A percentile compares a stretch with the other conserved stretches of the same genome.
Evolutionary conservation across 1,140 invertebrate genomes (phyloP).

Genomic region (Odontomachus brunneus): DNA sequence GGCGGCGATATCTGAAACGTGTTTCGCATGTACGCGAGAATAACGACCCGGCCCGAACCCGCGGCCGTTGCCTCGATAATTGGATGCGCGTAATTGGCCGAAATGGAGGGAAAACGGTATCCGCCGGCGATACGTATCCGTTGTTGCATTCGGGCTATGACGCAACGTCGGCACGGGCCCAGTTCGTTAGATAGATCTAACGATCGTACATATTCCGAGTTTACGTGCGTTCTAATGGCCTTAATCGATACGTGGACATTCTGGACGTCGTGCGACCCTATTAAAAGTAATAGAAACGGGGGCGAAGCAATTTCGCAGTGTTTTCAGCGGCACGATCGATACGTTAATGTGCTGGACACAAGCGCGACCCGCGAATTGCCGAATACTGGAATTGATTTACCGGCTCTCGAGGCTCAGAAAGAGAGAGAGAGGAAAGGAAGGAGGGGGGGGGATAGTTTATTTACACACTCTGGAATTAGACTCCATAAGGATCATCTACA

Average conservation of each 20-base stretch:
- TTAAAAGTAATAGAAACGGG: too few relatives aligned
- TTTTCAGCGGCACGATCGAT: too few relatives aligned
- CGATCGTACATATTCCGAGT: neutral
- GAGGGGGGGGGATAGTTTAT: too few relatives aligned
- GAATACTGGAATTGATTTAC: neutral
- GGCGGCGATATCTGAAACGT: conserved; percentile 73
- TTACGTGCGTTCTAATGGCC: neutral
- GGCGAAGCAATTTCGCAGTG: too few relatives aligned
- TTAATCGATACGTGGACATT: neutral
- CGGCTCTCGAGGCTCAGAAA: neutral
- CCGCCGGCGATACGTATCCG: conserved; percentile 49
- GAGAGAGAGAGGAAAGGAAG: neutral
- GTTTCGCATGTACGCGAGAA: conserved; percentile 71
- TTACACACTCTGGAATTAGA: too few relatives aligned
- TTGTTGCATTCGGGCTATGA: conserved; percentile 31
- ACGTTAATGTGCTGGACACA: too few relatives aligned
- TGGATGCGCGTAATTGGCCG: conserved; percentile 75
- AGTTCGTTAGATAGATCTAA: conserved; percentile 23
- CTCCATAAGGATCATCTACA: too few relatives aligned
- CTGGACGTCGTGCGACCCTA: too few relatives aligned
- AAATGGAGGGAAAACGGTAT: conserved; percentile 68
- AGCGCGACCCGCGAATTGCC: too few relatives aligned
- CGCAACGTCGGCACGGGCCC: neutral
- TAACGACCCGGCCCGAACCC: conserved; percentile 62
- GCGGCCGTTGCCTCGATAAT: conserved; percentile 69